Evolutionary conservation across 1,140 invertebrate genomes (phyloP), one percentile per base, ranked within the genome.

Genomic region (Andricus grossulariae): DNA sequence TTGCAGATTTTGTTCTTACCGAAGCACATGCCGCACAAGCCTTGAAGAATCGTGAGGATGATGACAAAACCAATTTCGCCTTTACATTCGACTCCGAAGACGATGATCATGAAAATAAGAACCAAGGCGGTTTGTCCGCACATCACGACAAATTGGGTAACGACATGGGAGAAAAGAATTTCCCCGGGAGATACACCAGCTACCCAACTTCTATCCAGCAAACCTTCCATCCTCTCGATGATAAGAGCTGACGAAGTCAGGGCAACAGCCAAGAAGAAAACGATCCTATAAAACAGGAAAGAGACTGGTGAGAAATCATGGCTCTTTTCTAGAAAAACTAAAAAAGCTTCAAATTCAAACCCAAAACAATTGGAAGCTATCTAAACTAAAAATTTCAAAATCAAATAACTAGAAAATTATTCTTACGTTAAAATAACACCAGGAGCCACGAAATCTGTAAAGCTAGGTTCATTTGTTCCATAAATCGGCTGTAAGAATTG

Each of bases 361-460:
- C 32, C 21, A 66, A 39, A 39, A 39, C 1, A 39, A 13, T 39
- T 73, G 15, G 49, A n/a, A 7, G 21, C 19, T 25, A 21, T 21
- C 25, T 5, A 71, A 71, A 50, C n/a, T 21, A 70, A 70, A 25
- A 25, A 10, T 54, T n/a, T 0, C 8, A 54, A 18, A 54, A 54
- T 8, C 6, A 70, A 45, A 15, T 45, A 70, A 45, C 21, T 45
- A 45, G 15, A 32, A 70, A 12, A 10, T 70, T 70, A 49, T 66
- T 92, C 94, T 94, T 91, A 98, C 96, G 96, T 98, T 79, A 98
- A 91, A 86, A 98, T 97, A 74, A 99, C 96, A 82, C 98, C 98
- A 51, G 98, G 97, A 45, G 97, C 97, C 80, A 98, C 98, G 90
- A 99, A 99, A 90, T 98, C 96, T 3, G 97, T 98, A 87, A 98